Evolutionary conservation across 2,113 vertebrate species (phyloP), one percentile per base, ranked within the genome.

Genomic region (Corydoras sp.): DNA sequence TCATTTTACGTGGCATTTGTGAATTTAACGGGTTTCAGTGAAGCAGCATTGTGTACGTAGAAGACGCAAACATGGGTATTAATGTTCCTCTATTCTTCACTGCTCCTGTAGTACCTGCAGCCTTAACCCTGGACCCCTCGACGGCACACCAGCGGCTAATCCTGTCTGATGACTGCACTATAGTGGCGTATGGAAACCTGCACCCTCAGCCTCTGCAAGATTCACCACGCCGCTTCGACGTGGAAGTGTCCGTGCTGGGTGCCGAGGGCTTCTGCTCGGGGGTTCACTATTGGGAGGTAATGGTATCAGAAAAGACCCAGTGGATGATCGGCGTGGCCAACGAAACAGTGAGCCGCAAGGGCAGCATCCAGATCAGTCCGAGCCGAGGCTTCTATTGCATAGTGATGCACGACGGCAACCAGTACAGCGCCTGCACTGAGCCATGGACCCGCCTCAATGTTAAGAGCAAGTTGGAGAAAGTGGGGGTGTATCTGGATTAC

Each of bases 401-500:
- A 5, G 97, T 99, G 9, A 99, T 99, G 97, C 97, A 99, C 0
- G 95, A 99, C 0, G 96, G 97, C 0, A 99, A 96, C 90, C 97
- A 96, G 87, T 99, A 98, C 87, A 99, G 97, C 62, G 97, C 97
- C 76, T 99, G 97, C 91, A 98, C 96, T 0, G 93, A 98, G 89
- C 97, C 97, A 82, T 99, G 97, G 97, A 98, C 97, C 0, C 93
- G 94, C 66, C 94, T 98, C 78, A 98, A 99, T 0, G 97, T 99
- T 73, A 95, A 92, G 77, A 93, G 88, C 91, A 98, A 94, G 88
- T 83, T 99, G 56, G 97, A 99, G 88, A 98, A 98, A 79, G 97
- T 98, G 68, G 97, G 97, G 0, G 95, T 99, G 78, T 99, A 95
- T 86, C 85, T 98, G 88, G 95, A 99, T 92, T 97, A 95, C 2